Percentiles rank a stretch among this genome's conserved stretches.
Evolutionary conservation across 30 jellyfish, hydroid and myxozoan species (phyloP).

Genomic region (Turritopsis dohrnii): DNA sequence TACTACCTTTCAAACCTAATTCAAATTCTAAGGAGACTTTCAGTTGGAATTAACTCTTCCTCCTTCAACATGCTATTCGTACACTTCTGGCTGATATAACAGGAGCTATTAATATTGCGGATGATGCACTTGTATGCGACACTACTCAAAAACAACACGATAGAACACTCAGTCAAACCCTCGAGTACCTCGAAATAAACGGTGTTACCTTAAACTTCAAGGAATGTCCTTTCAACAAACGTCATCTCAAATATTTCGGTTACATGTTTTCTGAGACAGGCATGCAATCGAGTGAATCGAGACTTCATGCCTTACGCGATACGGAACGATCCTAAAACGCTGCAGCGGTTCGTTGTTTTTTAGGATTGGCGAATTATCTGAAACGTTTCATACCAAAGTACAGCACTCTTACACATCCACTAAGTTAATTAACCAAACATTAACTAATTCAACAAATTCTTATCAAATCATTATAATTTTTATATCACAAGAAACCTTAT

Average conservation of each 20-base stretch:
- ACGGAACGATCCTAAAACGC: slow-evolving; percentile 7
- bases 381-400: slow-evolving; percentile 28
- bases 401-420: slow-evolving; percentile 23
- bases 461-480: not conserved
- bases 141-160: slow-evolving; percentile 19
- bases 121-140: slow-evolving; percentile 2
- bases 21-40: not conserved
- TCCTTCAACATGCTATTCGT: slow-evolving; percentile 3
- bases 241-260: slow-evolving; percentile 13
- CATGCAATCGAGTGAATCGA: slow-evolving; percentile 16
- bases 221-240: slow-evolving; percentile 1
- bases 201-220: slow-evolving; percentile 29
- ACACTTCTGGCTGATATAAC: slow-evolving; percentile 24
- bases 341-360: not conserved
- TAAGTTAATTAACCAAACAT: slow-evolving; percentile 3
- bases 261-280: slow-evolving; percentile 12
- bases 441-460: slow-evolving; percentile 2
- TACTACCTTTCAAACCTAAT: not conserved
- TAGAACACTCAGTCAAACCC: slow-evolving; percentile 15
- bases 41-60: not conserved
- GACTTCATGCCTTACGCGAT: slow-evolving; percentile 5
- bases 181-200: slow-evolving; percentile 1
- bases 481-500: not conserved
- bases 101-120: slow-evolving; percentile 22
- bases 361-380: slow-evolving; percentile 35